Evolutionary conservation across 2,797 vertebrate species (phyloP).

Genomic region (Hypotaenidia okinawae): DNA sequence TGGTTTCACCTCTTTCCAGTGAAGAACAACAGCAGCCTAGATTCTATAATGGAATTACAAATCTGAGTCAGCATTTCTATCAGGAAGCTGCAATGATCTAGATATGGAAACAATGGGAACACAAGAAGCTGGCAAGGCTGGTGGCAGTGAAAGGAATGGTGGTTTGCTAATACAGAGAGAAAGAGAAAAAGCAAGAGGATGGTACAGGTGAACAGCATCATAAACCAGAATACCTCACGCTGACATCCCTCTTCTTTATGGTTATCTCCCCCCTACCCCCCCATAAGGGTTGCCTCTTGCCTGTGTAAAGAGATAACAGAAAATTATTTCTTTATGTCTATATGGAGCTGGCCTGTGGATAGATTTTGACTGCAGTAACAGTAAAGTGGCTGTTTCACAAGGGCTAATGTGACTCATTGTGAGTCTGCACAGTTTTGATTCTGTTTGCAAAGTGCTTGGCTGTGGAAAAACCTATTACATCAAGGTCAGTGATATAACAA

Average conservation of each 20-base stretch:
- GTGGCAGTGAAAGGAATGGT: neutral
- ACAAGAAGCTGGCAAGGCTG: neutral
- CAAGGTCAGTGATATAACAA: neutral
- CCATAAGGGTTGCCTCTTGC: neutral
- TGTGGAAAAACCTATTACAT: too few species aligned
- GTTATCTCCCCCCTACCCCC: neutral
- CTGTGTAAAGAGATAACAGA: neutral
- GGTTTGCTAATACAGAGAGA: neutral
- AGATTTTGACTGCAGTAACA: neutral
- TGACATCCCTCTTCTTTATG: neutral
- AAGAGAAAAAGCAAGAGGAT: neutral
- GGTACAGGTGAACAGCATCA: neutral
- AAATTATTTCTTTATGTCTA: neutral
- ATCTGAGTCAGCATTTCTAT: neutral
- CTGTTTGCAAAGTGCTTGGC: neutral
- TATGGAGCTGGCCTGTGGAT: neutral
- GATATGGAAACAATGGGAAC: neutral
- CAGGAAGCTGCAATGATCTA: neutral
- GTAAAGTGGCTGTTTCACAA: neutral
- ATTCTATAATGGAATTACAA: neutral
- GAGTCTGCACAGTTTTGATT: neutral
- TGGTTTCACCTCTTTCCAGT: neutral
- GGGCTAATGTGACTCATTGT: accelerated
- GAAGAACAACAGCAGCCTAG: neutral
- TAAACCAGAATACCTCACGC: neutral